Percentiles rank a stretch among this genome's conserved stretches.
Conservation (phyloP, 1,140 invertebrate species). For the Rhagoletis pomonella region DNA sequence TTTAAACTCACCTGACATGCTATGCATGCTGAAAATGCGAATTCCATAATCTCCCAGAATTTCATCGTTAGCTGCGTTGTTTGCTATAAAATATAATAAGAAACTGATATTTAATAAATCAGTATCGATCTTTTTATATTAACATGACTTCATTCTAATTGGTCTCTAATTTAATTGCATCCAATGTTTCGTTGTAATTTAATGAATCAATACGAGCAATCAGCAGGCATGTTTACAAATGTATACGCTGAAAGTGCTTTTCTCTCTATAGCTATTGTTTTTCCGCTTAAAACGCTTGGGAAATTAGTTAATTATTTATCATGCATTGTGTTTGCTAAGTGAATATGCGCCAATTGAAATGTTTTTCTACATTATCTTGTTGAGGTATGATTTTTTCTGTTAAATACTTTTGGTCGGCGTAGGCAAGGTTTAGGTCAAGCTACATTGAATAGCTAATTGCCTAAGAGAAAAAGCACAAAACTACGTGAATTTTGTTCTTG, state of each 20-base stretch:
- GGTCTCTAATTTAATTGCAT: neutral
- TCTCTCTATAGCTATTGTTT: neutral
- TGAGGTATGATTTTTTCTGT: no score
- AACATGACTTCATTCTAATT: neutral
- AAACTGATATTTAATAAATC: neutral
- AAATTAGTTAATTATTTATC: no score
- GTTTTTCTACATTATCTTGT: no score
- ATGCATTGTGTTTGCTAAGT: no score
- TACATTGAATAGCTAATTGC: no score
- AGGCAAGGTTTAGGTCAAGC: no score
- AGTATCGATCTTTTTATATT: neutral
- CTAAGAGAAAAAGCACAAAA: no score
- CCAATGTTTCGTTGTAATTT: neutral
- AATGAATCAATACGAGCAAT: neutral
- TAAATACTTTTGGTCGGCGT: no score
- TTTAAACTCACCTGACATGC: neutral
- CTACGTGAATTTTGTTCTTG: no score
- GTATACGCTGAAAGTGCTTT: neutral
- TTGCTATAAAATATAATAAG: neutral
- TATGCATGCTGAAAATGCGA: neutral
- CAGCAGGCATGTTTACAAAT: neutral
- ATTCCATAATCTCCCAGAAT: neutral
- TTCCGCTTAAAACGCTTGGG: neutral
- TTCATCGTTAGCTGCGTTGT: neutral
- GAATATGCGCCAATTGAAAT: no score